Conservation (phyloP, 2,888 invertebrate genomes). For the Tenthredo distinguenda region DNA sequence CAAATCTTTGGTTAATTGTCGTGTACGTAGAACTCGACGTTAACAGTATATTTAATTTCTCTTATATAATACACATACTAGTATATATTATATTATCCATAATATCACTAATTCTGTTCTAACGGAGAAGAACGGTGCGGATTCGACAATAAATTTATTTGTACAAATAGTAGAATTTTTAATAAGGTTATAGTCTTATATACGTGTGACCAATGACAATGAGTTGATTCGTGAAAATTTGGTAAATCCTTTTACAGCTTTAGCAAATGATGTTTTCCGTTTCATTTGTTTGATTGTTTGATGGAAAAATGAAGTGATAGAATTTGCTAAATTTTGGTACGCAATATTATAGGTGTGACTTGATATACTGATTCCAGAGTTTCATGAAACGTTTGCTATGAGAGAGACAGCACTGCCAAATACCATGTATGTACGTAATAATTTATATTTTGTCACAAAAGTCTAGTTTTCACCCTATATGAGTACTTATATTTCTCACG, state of each 20-base stretch:
- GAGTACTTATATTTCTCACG: slow-evolving; percentile 11
- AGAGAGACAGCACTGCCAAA: slow-evolving; percentile 29
- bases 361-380: neutral
- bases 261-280: neutral
- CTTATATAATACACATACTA: neutral
- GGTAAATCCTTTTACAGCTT: neutral
- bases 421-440: neutral
- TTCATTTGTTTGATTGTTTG: neutral
- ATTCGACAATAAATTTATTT: neutral
- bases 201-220: neutral
- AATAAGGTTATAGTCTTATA: neutral
- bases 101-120: neutral
- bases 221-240: neutral
- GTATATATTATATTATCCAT: neutral
- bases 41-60: neutral
- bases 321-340: neutral
- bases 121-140: neutral
- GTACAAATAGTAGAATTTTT: neutral
- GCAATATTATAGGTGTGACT: neutral
- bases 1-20: neutral
- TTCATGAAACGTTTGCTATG: neutral
- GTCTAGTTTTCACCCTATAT: neutral
- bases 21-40: neutral
- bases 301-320: neutral
- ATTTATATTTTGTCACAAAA: neutral